These are phyloP conservation scores for Hypsopygia costalis DNA, from an alignment of 2,888 invertebrate genomes.

Conservation along the genomic window DNA sequence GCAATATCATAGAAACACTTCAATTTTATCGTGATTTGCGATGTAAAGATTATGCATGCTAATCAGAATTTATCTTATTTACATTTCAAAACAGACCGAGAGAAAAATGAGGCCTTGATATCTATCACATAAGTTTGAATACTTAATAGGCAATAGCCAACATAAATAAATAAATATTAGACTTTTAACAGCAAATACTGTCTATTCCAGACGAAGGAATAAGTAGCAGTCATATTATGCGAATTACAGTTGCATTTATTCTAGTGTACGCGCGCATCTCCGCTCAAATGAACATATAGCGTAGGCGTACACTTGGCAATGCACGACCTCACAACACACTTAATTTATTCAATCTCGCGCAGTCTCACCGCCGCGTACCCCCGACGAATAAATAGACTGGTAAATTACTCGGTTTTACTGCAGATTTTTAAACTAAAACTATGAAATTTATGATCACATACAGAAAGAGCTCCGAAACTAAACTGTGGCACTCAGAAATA, in stretches of 20 bases:
- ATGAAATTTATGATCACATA: conserved; percentile 60
- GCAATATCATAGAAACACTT: conserved; percentile 44
- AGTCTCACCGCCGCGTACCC: conserved; percentile 55
- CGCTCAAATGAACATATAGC: conserved; percentile 75
- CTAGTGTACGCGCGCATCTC: conserved; percentile 60
- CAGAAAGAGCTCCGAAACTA: conserved; percentile 55
- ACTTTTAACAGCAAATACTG: conserved; percentile 49
- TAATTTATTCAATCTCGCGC: conserved; percentile 66
- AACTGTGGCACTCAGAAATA: conserved; percentile 68
- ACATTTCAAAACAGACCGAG: conserved; percentile 65
- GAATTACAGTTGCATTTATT: conserved; percentile 65
- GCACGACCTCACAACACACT: conserved; percentile 59
- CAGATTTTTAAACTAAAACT: conserved; percentile 39
- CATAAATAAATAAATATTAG: conserved; percentile 53
- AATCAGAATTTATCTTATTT: conserved; percentile 68
- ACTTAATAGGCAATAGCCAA: conserved; percentile 71
- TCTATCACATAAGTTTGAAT: conserved; percentile 70
- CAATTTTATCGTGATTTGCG: conserved; percentile 48
- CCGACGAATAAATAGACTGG: conserved; percentile 35
- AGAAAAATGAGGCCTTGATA: conserved; percentile 63
- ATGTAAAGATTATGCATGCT: conserved; percentile 56
- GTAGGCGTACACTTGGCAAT: conserved; percentile 65
- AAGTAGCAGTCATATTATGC: conserved; percentile 58
- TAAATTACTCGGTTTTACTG: no score
- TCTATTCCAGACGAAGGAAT: conserved; percentile 54